These are phyloP conservation scores for Philereme transversata DNA, from an alignment of 2,888 invertebrate species.

Conservation along the genomic window DNA sequence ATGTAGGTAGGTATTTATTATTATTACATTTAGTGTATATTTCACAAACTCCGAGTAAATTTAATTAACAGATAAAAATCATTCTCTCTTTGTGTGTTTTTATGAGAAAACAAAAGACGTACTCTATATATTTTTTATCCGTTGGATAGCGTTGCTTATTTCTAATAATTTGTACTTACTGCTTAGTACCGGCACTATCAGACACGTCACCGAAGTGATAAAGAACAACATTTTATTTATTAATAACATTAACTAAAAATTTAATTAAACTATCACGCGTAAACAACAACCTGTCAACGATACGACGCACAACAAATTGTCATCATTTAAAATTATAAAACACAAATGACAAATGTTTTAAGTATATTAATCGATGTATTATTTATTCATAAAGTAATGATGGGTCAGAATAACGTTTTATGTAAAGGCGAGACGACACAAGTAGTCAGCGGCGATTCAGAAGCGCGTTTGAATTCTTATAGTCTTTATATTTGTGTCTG, in stretches of 20 bases:
- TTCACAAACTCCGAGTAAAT: no score
- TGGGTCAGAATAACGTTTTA: background rate
- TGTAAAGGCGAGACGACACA: conserved; percentile 5
- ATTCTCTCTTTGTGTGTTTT: no score
- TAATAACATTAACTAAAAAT: conserved; percentile 31
- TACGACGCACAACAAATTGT: conserved; percentile 14
- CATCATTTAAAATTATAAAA: background rate
- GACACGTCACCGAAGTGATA: conserved; percentile 37
- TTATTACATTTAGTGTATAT: no score
- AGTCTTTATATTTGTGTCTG: conserved; percentile 7
- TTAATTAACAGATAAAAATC: no score
- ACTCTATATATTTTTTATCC: no score
- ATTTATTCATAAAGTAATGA: background rate
- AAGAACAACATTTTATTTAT: conserved; percentile 43
- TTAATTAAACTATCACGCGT: no score
- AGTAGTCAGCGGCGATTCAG: conserved; percentile 6
- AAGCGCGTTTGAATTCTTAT: conserved; percentile 17
- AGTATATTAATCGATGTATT: no score
- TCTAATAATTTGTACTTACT: conserved; percentile 45
- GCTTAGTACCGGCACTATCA: conserved; percentile 44
- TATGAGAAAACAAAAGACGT: no score
- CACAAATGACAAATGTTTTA: no score
- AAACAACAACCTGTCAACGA: conserved; percentile 6
- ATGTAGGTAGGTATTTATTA: no score
- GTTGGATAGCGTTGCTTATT: background rate